Base-by-base conservation (phyloP, 1,140 invertebrate genomes). In the Bombus haemorrhoidalis region DNA sequence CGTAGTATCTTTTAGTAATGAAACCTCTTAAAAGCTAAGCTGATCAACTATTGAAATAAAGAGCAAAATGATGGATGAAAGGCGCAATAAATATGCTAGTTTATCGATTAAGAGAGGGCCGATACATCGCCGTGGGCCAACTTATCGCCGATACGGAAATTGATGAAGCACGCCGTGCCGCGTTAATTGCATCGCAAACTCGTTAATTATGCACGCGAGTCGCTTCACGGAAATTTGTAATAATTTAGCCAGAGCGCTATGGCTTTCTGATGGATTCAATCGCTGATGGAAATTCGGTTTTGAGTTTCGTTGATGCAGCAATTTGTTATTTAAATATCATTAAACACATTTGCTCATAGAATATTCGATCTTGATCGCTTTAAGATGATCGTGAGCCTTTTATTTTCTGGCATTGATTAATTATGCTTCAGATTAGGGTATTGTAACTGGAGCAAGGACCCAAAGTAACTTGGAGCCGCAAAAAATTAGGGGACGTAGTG, bases 101-200 rank as follows among this genome's bases (percentile, higher is more conserved):
- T 72, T 41, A 72, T 72, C 39, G 69, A 37, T 39, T 39, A 75
- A 13, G 10, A 34, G 64, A 79, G 32, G 6, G 13, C n/a, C 25
- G 62, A 43, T 59, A 47, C n/a, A n/a, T 18, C 13, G 47, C 25
- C 68, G 34, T 15, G 66, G 34, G 78, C 32, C 13, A 57, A 81
- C 68, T 72, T 73, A 59, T 34, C 69, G 18, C 10, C 79, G 53
- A n/a, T 37, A 62, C 13, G 79, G 34, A 59, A 73, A 59, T 73
- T 59, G 79, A 62, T 28, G 47, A 32, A 73, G 69, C 28, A 34
- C 28, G 53, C 12, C 8, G 68, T 9, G 9, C 1, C 47, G 68
- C 47, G 53, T 32, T 81, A 81, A 81, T 81, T 73, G 69, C 79
- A 34, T 72, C 37, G 69, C 79, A 41, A 81, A 81, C 79, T 73